Base-by-base conservation (phyloP, 1,140 invertebrate genomes). In the Conopomorpha cramerella region DNA sequence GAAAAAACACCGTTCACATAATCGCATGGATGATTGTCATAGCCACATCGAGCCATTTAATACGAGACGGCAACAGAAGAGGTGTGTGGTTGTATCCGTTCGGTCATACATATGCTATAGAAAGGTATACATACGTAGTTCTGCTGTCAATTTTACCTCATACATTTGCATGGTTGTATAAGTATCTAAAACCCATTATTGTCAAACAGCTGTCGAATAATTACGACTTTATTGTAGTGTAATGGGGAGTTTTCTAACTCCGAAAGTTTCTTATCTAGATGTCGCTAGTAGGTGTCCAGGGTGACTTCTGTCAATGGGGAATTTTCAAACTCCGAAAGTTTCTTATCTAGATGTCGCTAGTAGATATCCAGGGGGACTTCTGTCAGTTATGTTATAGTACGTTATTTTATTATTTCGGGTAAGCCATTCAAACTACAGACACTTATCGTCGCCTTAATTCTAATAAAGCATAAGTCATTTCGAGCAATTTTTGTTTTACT, bases 21-120 rank as follows among this genome's bases (percentile, higher is more conserved):
- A 3, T 59, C 1, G 46, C 49, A 2, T 70, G 50, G 30, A 71
- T 71, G 59, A 2, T 61, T 0, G 38, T 57, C 0, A n/a, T 70
- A 11, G 64, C 64, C 1, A 68, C 50, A 27, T 39, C 49, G 0
- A 61, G 51, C 15, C 68, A 73, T 35, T 66, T 65, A n/a, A 44
- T 71, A 8, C 30, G 68, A 15, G 68, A 73, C 36, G 64, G 41
- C 0, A 63, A 66, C 15, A 25, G 65, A 7, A 38, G 63, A 29
- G 68, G 68, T 1, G 2, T 73, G 2, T 73, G 63, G 59, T 2
- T 70, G 0, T 66, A 52, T 25, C 63, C 68, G 0, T 60, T 49
- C 15, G 62, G 65, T 3, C 52, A 57, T 14, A 62, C 68, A 8
- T 34, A 41, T 7, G 38, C 63, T 0, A 27, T 73, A 19, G 43